Conservation (phyloP, 2,113 vertebrate genomes). For the Eudyptes chrysolophus region DNA sequence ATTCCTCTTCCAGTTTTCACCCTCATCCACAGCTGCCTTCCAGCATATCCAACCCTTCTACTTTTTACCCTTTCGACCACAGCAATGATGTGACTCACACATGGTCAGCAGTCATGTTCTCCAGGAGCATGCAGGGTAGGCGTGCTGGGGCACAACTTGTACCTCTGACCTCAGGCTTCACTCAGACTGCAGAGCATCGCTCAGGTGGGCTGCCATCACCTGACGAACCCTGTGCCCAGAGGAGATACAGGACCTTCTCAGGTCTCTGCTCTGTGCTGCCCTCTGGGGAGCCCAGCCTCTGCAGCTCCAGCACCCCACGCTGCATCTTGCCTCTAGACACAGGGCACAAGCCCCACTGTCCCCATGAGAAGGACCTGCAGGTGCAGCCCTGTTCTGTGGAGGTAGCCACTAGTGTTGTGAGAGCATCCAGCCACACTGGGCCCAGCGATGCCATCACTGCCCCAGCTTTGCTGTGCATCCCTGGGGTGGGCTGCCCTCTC, state of each 20-base stretch:
- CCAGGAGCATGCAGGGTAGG: neutral
- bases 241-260: neutral
- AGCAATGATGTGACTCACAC: neutral
- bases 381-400: neutral
- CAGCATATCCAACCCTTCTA: neutral
- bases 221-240: neutral
- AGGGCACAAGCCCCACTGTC: accelerated
- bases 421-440: accelerated
- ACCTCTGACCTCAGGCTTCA: neutral
- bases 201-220: neutral
- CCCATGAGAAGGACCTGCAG: neutral
- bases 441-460: neutral
- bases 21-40: neutral
- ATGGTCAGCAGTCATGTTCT: neutral
- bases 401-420: neutral
- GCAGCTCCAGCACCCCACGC: neutral
- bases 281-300: neutral
- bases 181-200: neutral
- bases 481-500: neutral
- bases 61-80: neutral
- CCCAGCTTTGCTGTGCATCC: neutral
- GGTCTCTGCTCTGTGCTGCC: neutral
- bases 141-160: neutral
- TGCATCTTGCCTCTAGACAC: neutral
- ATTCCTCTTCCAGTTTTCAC: neutral